Evolutionary conservation across 53 echinoderm and acorn worm species (phyloP).

Genomic region (Luidia sarsii): DNA sequence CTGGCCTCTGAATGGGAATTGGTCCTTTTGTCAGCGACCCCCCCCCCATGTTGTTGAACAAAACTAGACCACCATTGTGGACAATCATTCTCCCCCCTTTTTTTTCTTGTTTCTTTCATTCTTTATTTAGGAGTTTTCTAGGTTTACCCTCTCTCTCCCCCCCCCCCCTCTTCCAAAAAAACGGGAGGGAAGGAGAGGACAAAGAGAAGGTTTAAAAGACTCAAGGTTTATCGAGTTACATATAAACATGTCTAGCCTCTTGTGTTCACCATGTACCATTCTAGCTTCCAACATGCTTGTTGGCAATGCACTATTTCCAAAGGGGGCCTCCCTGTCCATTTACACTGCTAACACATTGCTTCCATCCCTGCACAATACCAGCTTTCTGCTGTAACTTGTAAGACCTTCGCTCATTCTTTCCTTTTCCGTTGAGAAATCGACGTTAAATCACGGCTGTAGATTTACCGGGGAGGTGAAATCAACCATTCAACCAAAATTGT

Average conservation of each 20-base stretch:
- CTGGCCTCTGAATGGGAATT: constrained; percentile 42
- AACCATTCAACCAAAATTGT: no score
- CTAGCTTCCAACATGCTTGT: constrained; percentile 40
- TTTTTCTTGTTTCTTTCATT: constrained; percentile 9
- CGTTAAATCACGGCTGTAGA: no score
- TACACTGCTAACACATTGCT: constrained; percentile 24
- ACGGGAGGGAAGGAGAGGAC: neutral
- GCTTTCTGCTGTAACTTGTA: no score
- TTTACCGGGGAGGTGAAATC: no score
- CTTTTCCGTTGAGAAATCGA: no score
- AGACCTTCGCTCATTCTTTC: no score
- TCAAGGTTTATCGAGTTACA: constrained; percentile 51
- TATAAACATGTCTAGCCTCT: constrained; percentile 49
- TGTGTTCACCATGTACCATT: constrained; percentile 34
- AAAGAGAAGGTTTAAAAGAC: constrained; percentile 19
- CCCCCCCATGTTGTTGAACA: constrained; percentile 34
- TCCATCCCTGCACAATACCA: no score
- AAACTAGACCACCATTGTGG: constrained; percentile 56
- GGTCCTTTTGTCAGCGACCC: constrained; percentile 40
- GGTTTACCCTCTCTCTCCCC: no score
- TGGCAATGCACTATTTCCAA: constrained; percentile 44
- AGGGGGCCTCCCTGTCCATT: no score
- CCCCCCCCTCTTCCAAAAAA: neutral
- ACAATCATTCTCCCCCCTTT: no score
- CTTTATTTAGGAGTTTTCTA: no score